Base-by-base conservation (phyloP, 2,113 vertebrate genomes). In the Vicugna pacos region DNA sequence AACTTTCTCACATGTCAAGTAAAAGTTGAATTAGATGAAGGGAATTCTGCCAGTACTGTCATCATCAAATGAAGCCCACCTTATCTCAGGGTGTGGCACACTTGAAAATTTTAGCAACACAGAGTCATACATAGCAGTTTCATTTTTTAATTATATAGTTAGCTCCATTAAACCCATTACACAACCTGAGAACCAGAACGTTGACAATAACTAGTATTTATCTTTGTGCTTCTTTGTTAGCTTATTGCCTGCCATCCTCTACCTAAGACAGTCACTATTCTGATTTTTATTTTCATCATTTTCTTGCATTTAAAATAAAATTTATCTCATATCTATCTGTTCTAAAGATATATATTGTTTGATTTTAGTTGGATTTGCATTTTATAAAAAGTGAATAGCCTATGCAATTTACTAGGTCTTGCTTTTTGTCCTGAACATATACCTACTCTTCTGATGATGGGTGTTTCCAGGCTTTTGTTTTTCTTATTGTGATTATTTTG, bases 271-370 rank as follows among this genome's bases (percentile, higher is more conserved):
- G 70, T 10, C 24, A 54, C 8, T 82, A 76, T 52, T 22, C 2
- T 69, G 38, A 73, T 97, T 77, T 95, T 65, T 73, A 83, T 20
- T 86, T 87, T 80, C 38, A 69, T 35, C 11, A 69, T 83, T 84
- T 83, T 26, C 35, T 89, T 70, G 1, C 3, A 64, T 89, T 84
- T 95, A 79, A 88, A 94, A 64, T 64, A 38, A 65, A 8, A 1
- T 58, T 86, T 50, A 54, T 69, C 20, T 81, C 32, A 75, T 30
- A 50, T 1, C 75, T 92, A 52, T 48, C 1, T 35, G 30, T 24
- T 4, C 10, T 60, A 89, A 88, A 73, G 67, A n/a, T 69, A 92
- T 80, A 65, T 60, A 80, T 80, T 35, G 3, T 56, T 96, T 72
- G 30, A 56, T 81, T 90, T 86, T 82, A 95, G 20, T 65, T 72